phyloP scores from a whole-genome alignment of 2,797 vertebrate genomes.

The Acrossocheilus wenchowensis region DNA sequence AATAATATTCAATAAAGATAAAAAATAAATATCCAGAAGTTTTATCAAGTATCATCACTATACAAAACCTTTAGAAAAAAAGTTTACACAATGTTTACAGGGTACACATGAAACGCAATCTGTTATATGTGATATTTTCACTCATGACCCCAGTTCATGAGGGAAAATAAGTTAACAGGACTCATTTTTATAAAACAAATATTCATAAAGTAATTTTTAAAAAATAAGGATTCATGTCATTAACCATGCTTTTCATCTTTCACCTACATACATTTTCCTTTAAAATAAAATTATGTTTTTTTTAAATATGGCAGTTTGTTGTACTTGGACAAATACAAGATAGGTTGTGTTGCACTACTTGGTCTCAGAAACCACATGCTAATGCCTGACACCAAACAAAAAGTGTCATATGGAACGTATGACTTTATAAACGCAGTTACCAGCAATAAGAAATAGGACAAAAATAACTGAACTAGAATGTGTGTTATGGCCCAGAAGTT shows the following conservation, averaged over 20 bases:
- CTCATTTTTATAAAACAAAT: not conserved
- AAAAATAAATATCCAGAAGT: too few species aligned
- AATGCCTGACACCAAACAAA: not conserved
- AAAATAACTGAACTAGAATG: conserved; percentile 20
- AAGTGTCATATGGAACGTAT: not conserved
- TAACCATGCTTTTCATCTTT: not conserved
- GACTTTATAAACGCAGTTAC: not conserved
- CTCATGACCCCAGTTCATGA: too few species aligned
- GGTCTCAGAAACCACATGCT: conserved; percentile 30
- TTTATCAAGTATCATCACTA: too few species aligned
- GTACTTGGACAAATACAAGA: conserved; percentile 31
- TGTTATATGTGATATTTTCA: too few species aligned
- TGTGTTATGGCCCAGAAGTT: conserved; percentile 39
- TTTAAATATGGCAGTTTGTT: conserved; percentile 13
- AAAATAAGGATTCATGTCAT: not conserved
- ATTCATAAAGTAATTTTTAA: not conserved
- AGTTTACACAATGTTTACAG: too few species aligned
- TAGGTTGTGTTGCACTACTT: conserved; percentile 25
- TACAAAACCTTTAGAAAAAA: too few species aligned
- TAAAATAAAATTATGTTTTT: not conserved
- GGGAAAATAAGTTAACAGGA: too few species aligned
- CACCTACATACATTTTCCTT: not conserved
- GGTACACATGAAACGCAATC: too few species aligned
- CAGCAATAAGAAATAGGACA: conserved; percentile 4
- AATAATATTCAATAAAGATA: too few species aligned